Base-by-base conservation (phyloP, 1,140 invertebrate genomes). In the Brachionus koreanus region DNA sequence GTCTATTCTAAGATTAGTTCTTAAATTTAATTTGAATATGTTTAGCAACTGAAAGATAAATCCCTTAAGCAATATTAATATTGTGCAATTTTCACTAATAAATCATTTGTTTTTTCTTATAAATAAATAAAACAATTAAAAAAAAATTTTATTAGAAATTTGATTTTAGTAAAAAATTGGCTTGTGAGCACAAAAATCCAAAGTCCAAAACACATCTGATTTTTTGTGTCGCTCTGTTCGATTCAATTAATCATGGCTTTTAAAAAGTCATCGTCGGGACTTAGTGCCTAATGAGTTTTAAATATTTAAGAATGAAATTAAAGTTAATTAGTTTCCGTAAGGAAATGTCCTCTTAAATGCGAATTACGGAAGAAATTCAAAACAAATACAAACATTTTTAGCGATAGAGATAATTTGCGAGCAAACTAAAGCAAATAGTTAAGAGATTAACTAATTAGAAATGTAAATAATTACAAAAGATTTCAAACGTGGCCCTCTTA, bases 381-480 rank as follows among this genome's bases (percentile, higher is more conserved):
- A 69, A 39, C 37, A 12, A 69, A 23, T 43, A 39, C 9, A 69
- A 69, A 69, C 37, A 69, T 69, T 69, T 7, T 35, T 69, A 39
- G 37, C 19, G 33, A 37, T 43, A 19, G 37, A 39, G n/a, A 39
- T 69, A 19, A 69, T 69, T 69, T 69, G 35, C 29, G 37, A 69
- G 65, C 65, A 69, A 69, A 39, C 35, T 37, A 39, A 69, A 69
- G 65, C 37, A 69, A 69, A 69, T 69, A 69, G 37, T 16, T 69
- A 69, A 69, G 65, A 69, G 65, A 69, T 69, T 69, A 69, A 69
- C 65, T 69, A 69, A 69, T 69, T 69, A 69, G 7, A 69, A 69
- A 69, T 69, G 33, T 37, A 65, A 65, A 65, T 65, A 65, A 65
- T 65, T 65, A 65, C 63, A 65, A 65, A 35, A 65, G 63, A 65